A percentile compares a stretch with the other conserved stretches of the same genome.
Evolutionary conservation across 2,113 vertebrate species (phyloP).

Genomic region (Anguilla rostrata): DNA sequence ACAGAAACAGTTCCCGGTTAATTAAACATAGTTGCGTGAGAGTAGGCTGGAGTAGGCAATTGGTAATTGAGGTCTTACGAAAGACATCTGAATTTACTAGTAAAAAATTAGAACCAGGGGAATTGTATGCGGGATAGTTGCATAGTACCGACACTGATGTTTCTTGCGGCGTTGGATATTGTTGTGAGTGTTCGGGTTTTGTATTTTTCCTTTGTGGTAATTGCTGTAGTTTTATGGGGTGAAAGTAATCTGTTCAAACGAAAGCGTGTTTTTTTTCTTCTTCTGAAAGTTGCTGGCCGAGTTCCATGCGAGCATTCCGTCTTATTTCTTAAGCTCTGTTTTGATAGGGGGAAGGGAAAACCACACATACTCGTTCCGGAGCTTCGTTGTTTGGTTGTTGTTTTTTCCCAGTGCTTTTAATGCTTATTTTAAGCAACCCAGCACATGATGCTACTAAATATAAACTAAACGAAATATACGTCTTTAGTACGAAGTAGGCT

Average conservation of each 20-base stretch:
- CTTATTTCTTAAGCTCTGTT: slow-evolving; percentile 76
- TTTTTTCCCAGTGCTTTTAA: background rate
- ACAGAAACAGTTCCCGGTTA: background rate
- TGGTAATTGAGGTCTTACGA: background rate
- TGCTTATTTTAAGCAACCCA: background rate
- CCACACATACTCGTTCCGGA: background rate
- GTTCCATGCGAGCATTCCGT: slow-evolving; percentile 78
- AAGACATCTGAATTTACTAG: background rate
- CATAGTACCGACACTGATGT: background rate
- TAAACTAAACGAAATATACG: background rate
- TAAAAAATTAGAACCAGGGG: background rate
- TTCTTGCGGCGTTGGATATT: background rate
- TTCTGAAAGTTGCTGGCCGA: slow-evolving; percentile 80
- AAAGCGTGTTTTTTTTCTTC: slow-evolving; percentile 45
- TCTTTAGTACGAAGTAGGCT: background rate
- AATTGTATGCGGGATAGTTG: background rate
- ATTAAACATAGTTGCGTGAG: background rate
- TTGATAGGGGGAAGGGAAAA: slow-evolving; percentile 84
- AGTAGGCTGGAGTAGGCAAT: background rate
- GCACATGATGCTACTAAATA: background rate
- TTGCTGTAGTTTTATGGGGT: slow-evolving; percentile 54
- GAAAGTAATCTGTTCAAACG: slow-evolving; percentile 76
- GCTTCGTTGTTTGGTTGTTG: background rate
- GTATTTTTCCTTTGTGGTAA: background rate
- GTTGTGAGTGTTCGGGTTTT: background rate